phyloP scores from a whole-genome alignment of 2,888 invertebrate genomes.

The Empis livida region DNA sequence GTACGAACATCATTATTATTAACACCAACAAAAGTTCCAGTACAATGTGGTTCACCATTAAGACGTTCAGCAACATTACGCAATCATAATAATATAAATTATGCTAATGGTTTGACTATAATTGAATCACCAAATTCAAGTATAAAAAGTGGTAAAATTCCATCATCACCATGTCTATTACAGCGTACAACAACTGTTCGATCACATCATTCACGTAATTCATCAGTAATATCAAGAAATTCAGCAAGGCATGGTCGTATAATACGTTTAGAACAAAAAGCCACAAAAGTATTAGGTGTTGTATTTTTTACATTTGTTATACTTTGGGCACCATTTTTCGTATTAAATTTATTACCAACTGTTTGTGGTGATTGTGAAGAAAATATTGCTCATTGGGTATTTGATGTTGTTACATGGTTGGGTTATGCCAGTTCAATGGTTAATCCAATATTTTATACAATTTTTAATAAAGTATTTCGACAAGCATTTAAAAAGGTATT shows the following conservation, averaged over 20 bases:
- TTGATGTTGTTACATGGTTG: constrained; percentile 81
- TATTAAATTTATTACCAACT: constrained; percentile 73
- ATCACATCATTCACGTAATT: constrained; percentile 64
- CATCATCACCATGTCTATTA: constrained; percentile 43
- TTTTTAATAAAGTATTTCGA: constrained; percentile 87
- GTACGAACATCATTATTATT: constrained; percentile 48
- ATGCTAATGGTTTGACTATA: constrained; percentile 6
- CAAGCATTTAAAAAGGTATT: constrained; percentile 82
- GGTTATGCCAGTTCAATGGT: constrained; percentile 92
- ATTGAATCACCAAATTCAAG: constrained; percentile 15
- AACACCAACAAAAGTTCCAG: constrained; percentile 35
- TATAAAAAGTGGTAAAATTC: constrained; percentile 37
- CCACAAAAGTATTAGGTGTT: constrained; percentile 88
- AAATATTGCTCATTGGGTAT: constrained; percentile 61
- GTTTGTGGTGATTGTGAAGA: constrained; percentile 70
- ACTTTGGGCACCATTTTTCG: constrained; percentile 93
- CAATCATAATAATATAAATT: constrained; percentile 37
- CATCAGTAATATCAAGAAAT: constrained; percentile 68
- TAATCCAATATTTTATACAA: constrained; percentile 91
- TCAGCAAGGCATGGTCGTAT: constrained; percentile 73
- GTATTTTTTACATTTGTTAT: constrained; percentile 91
- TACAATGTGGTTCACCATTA: constrained; percentile 32
- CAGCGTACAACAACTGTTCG: constrained; percentile 45
- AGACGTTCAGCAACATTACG: constrained; percentile 48
- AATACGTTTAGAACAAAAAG: constrained; percentile 84